A percentile compares a stretch with the other conserved stretches of the same genome.
phyloP scores from a whole-genome alignment of 2,113 vertebrate genomes.

The Mungos mungo region DNA sequence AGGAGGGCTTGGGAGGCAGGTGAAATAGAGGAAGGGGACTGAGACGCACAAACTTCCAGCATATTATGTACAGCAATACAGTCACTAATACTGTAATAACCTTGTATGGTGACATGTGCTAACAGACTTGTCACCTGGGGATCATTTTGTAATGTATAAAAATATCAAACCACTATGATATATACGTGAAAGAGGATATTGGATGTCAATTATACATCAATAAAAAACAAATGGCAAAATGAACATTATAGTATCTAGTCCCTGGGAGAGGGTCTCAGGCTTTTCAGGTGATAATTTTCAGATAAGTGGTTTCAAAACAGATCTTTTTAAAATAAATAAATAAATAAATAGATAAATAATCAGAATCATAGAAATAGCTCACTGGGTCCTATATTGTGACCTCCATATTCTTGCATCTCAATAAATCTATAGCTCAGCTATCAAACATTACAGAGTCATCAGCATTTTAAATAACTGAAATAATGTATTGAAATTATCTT shows the following conservation, averaged over 20 bases:
- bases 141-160: neutral
- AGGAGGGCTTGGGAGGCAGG: too few relatives aligned
- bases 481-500: neutral
- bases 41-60: neutral
- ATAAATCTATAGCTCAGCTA: neutral
- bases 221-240: neutral
- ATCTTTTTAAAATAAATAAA: neutral
- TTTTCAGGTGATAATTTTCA: neutral
- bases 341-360: neutral
- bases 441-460: neutral
- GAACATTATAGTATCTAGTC: neutral
- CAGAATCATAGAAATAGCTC: neutral
- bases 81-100: neutral
- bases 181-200: neutral
- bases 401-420: neutral
- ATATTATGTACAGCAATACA: neutral
- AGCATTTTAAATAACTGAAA: neutral
- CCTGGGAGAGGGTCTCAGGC: neutral
- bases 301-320: neutral
- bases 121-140: neutral
- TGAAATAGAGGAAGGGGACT: neutral
- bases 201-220: neutral
- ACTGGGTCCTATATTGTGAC: neutral
- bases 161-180: neutral
- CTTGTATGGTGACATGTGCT: neutral